A percentile compares a stretch with the other conserved stretches of the same genome.
Conservation (phyloP, 2,113 vertebrate species). For the Girardinichthys multiradiatus region DNA sequence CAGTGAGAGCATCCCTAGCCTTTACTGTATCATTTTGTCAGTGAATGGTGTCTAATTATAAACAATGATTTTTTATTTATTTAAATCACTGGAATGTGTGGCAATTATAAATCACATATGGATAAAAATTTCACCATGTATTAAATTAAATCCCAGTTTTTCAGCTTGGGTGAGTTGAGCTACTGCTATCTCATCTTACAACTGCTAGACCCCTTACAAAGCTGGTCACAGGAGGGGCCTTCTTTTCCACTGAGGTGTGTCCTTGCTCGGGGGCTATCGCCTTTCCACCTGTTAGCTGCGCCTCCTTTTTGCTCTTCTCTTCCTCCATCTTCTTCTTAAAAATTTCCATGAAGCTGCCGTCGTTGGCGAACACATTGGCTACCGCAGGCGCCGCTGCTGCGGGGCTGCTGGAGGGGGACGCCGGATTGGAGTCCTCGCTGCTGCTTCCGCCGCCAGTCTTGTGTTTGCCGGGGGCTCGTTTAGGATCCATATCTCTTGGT, state of each 20-base stretch:
- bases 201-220: slow-evolving; percentile 85
- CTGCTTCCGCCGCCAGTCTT: slow-evolving; percentile 53
- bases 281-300: slow-evolving; percentile 56
- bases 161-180: slow-evolving; percentile 27
- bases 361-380: slow-evolving; percentile 91
- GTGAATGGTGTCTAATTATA: neutral
- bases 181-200: slow-evolving; percentile 68
- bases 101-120: slow-evolving; percentile 1
- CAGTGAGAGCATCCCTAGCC: slow-evolving; percentile 55
- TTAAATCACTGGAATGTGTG: neutral
- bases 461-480: slow-evolving; percentile 28
- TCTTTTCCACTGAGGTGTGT: slow-evolving; percentile 77
- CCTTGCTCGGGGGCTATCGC: slow-evolving; percentile 60
- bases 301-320: slow-evolving; percentile 70
- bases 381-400: slow-evolving; percentile 42
- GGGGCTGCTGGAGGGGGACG: slow-evolving; percentile 72
- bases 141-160: slow-evolving; percentile 21
- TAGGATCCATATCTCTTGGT: slow-evolving; percentile 59
- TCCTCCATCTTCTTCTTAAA: slow-evolving; percentile 92
- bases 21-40: slow-evolving; percentile 33
- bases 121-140: slow-evolving; percentile 8
- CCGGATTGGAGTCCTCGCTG: slow-evolving; percentile 76
- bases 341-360: slow-evolving; percentile 96
- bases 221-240: slow-evolving; percentile 79
- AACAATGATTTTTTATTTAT: too few relatives aligned